phyloP scores from a whole-genome alignment of 2,888 invertebrate species.

The Pimpla rufipes region DNA sequence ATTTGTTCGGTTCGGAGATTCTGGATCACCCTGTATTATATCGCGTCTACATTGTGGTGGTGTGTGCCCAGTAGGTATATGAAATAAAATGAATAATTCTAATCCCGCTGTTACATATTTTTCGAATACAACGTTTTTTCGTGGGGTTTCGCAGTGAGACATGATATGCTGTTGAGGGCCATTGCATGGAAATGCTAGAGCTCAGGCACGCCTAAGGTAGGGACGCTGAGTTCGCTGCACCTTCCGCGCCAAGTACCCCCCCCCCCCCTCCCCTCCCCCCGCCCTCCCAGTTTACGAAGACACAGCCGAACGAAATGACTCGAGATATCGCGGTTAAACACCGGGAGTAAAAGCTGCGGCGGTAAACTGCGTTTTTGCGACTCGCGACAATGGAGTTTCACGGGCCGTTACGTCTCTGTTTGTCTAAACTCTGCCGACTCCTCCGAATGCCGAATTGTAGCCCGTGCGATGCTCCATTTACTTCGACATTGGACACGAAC shows the following conservation, averaged over 20 bases:
- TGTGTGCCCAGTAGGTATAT: too few species aligned
- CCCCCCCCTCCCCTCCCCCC: too few species aligned
- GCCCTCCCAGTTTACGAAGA: neutral
- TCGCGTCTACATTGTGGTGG: too few species aligned
- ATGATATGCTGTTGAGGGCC: too few species aligned
- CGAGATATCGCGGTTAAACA: conserved; percentile 40
- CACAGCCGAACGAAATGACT: conserved; percentile 6
- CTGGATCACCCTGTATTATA: too few species aligned
- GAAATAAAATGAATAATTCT: too few species aligned
- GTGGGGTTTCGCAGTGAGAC: too few species aligned
- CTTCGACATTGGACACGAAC: neutral
- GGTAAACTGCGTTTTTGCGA: conserved; percentile 22
- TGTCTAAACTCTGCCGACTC: conserved; percentile 10
- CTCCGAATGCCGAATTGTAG: conserved; percentile 28
- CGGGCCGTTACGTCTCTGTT: conserved; percentile 43
- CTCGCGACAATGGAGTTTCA: conserved; percentile 8
- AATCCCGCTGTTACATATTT: too few species aligned
- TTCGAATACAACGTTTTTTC: neutral
- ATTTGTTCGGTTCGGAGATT: too few species aligned
- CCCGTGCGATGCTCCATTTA: conserved; percentile 14
- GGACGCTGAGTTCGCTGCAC: neutral
- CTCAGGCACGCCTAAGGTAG: neutral
- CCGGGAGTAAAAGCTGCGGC: conserved; percentile 23
- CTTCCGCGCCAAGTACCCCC: neutral
- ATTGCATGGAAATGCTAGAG: too few species aligned